These are phyloP conservation scores for Lacanobia oleracea DNA, from an alignment of 2,888 invertebrate species.

Conservation along the genomic window DNA sequence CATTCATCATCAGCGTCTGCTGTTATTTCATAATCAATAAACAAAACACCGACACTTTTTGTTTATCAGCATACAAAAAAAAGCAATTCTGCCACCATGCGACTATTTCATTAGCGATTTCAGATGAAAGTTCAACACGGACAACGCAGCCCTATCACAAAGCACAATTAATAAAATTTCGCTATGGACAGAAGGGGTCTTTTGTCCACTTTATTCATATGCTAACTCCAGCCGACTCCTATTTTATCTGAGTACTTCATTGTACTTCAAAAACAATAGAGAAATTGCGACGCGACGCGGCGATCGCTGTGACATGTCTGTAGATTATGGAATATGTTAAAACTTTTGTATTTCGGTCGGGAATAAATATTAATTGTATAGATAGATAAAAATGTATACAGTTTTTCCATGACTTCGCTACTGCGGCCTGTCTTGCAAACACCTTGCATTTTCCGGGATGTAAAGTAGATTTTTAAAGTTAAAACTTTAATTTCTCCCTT, in stretches of 20 bases:
- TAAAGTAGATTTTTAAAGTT: not conserved
- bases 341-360: slow-evolving; percentile 44
- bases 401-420: not conserved
- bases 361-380: not conserved
- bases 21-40: not conserved
- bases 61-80: not conserved
- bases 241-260: slow-evolving; percentile 81
- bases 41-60: not conserved
- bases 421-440: not conserved
- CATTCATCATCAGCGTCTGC: no score
- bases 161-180: slow-evolving; percentile 85
- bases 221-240: slow-evolving; percentile 84
- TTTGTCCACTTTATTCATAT: slow-evolving; percentile 89
- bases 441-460: not conserved
- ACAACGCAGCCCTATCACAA: slow-evolving; percentile 64
- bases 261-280: slow-evolving; percentile 83
- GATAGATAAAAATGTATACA: not conserved
- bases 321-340: slow-evolving; percentile 45
- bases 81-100: not conserved
- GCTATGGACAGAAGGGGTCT: slow-evolving; percentile 79
- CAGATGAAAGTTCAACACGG: slow-evolving; percentile 53
- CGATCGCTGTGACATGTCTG: slow-evolving; percentile 55
- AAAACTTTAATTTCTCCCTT: no score
- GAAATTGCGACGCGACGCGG: slow-evolving; percentile 74
- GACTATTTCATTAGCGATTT: slow-evolving; percentile 37